These are phyloP conservation scores for Acestrorhynchus altus DNA, from an alignment of 2,797 vertebrate species.

Conservation along the genomic window DNA sequence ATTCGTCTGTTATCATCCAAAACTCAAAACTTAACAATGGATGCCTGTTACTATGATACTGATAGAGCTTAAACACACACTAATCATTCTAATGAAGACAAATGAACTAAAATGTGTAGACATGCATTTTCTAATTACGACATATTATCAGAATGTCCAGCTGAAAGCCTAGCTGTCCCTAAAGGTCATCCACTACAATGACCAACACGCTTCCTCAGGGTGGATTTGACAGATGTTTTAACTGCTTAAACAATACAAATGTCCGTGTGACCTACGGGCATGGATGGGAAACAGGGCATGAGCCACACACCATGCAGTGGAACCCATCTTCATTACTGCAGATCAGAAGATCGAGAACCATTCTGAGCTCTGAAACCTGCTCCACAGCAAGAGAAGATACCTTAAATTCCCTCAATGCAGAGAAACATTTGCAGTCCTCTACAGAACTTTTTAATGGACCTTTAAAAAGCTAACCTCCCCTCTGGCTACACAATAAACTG, in stretches of 20 bases:
- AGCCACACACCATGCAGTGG: not conserved
- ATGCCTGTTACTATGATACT: too few species aligned
- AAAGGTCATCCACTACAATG: not conserved
- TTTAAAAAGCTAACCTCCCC: constrained; percentile 47
- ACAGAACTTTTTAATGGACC: constrained; percentile 38
- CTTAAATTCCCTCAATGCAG: not conserved
- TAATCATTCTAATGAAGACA: too few species aligned
- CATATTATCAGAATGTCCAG: too few species aligned
- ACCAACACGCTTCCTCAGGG: not conserved
- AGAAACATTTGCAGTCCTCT: constrained; percentile 37
- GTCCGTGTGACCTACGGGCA: not conserved
- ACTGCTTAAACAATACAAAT: not conserved
- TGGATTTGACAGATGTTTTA: not conserved
- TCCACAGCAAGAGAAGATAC: not conserved
- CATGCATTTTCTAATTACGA: too few species aligned
- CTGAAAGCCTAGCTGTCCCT: too few species aligned
- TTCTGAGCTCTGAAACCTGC: not conserved
- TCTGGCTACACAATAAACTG: constrained; percentile 53
- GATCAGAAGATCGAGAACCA: not conserved
- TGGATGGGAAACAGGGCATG: not conserved
- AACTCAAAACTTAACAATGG: too few species aligned
- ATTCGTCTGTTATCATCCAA: too few species aligned
- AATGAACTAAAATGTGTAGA: too few species aligned
- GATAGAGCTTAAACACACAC: too few species aligned
- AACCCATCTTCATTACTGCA: not conserved